Base-by-base conservation (phyloP, 2,797 vertebrate species). In the Glossophaga mutica region DNA sequence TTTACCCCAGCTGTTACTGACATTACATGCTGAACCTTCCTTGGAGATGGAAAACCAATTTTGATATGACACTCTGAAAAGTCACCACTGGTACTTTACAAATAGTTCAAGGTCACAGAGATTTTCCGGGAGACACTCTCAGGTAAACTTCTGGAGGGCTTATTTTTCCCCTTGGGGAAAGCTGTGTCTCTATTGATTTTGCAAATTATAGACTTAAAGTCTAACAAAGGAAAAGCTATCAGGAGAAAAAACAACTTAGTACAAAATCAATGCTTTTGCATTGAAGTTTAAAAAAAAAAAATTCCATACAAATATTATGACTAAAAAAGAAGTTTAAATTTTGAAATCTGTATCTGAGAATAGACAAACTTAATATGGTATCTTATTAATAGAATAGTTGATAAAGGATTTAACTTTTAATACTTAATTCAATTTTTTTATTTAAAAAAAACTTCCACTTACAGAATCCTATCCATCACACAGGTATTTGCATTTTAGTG, bases 1-100 rank as follows among this genome's bases (percentile, higher is more conserved):
- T 97, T 98, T 98, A 98, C 94, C 97, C 98, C 98, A 97, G 96
- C 97, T 98, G 96, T 96, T 97, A 91, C 97, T 97, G 96, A 98
- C 98, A 98, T 97, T 96, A 95, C 87, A 98, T 29, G 93, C 71
- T 97, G 96, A 98, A 97, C 87, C 88, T 87, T 98, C 98, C 98
- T 98, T 95, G 87, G 98, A 98, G 98, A 98, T 90, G 39, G 97
- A 97, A 98, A 98, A 98, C 97, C 98, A 98, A 98, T 98, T 98
- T 98, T 98, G 88, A 97, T 97, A 97, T 98, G 98, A 98, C 97
- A 97, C 92, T 97, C 94, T 94, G 96, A 98, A 96, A 98, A 98
- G 97, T 98, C 97, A 97, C 96, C 90, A 93, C 59, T 94, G 76
- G 94, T 98, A 98, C 97, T 98, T 98, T 98, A 97, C 95, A 96